Percentiles rank a stretch among this genome's conserved stretches.
Conservation (phyloP, 1,140 invertebrate species). For the Tetranychus urticae region DNA sequence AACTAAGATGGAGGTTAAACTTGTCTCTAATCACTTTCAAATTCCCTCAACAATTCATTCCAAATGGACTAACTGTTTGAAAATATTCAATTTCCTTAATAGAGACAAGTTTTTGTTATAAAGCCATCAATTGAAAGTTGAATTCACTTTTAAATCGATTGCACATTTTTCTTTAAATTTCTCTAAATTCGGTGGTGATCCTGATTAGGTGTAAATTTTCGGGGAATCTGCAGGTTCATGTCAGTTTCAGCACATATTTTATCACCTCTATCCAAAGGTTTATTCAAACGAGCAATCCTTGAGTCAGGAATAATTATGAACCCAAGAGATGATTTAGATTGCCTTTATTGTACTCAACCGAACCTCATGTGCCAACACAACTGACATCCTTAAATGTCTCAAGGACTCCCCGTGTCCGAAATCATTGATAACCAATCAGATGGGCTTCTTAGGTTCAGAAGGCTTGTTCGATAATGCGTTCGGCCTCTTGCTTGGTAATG, state of each 20-base stretch:
- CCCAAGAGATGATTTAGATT: not conserved
- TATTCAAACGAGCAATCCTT: conserved; percentile 11
- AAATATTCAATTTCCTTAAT: too few relatives aligned
- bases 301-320: conserved; percentile 6
- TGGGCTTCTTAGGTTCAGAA: not conserved
- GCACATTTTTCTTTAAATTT: not conserved
- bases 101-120: too few relatives aligned
- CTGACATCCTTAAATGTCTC: not conserved
- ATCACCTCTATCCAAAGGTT: conserved; percentile 24
- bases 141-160: too few relatives aligned
- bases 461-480: not conserved
- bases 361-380: not conserved
- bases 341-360: not conserved
- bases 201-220: conserved; percentile 23
- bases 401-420: not conserved
- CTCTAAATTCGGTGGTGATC: not conserved
- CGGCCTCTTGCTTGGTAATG: not conserved
- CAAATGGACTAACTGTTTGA: too few relatives aligned
- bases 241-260: conserved; percentile 31
- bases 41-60: too few relatives aligned
- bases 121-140: too few relatives aligned
- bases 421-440: not conserved
- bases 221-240: conserved; percentile 31
- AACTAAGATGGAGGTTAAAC: too few relatives aligned
- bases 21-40: too few relatives aligned